Conservation (phyloP, 1,140 invertebrate genomes). For the Drosophila melanica region DNA sequence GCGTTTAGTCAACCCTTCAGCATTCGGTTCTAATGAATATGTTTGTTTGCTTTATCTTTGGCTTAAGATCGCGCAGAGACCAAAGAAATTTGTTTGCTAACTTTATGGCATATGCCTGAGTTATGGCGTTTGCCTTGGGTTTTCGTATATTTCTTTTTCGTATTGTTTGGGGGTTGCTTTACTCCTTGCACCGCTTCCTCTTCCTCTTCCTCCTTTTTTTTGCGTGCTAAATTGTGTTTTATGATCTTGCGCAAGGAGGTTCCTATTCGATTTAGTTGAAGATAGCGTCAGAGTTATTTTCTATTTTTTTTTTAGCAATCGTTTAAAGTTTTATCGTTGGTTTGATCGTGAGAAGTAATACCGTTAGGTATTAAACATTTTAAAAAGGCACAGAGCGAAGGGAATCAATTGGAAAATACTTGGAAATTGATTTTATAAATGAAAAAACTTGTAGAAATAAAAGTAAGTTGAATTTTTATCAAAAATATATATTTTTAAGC, state of each 20-base stretch:
- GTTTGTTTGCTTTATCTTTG: conserved; percentile 72
- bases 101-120: conserved; percentile 71
- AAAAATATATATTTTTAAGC: too few species aligned
- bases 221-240: conserved; percentile 75
- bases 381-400: neutral
- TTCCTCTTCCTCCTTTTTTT: conserved; percentile 36
- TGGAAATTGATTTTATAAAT: too few species aligned
- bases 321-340: conserved; percentile 56
- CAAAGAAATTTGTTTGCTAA: conserved; percentile 66
- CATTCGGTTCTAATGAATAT: conserved; percentile 56
- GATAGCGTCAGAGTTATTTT: conserved; percentile 55
- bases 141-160: conserved; percentile 34
- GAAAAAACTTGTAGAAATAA: too few species aligned
- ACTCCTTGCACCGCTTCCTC: conserved; percentile 9
- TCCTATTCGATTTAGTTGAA: conserved; percentile 44
- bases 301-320: conserved; percentile 54
- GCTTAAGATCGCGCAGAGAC: conserved; percentile 52
- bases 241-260: conserved; percentile 37
- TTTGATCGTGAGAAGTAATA: conserved; percentile 70
- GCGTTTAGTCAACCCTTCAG: conserved; percentile 50
- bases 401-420: neutral
- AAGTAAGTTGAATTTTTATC: too few species aligned
- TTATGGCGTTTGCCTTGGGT: conserved; percentile 61
- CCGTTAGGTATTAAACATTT: conserved; percentile 20
- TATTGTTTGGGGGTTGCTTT: conserved; percentile 56